A percentile compares a stretch with the other conserved stretches of the same genome.
Conservation (phyloP, 2,113 vertebrate genomes). For the Silurus glanis region DNA sequence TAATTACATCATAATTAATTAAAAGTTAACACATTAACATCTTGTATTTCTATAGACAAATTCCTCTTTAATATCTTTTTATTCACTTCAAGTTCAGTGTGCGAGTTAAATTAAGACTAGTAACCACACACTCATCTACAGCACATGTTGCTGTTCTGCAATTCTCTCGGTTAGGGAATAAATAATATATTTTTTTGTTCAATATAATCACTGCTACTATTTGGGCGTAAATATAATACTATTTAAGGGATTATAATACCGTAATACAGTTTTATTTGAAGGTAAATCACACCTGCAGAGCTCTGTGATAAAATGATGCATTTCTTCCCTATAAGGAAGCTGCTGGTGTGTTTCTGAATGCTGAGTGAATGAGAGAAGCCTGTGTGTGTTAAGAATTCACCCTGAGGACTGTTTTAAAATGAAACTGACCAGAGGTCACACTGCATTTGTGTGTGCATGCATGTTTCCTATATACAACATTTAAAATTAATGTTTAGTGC, state of each 20-base stretch:
- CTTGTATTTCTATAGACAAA: background rate
- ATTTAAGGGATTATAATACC: background rate
- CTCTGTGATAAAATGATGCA: background rate
- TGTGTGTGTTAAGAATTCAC: background rate
- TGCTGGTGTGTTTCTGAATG: constrained; percentile 61
- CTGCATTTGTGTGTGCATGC: background rate
- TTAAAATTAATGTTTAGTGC: too few species aligned
- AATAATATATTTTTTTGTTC: background rate
- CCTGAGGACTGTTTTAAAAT: constrained; percentile 9
- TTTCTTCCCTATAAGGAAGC: constrained; percentile 54
- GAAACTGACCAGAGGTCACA: background rate
- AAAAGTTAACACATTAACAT: too few species aligned
- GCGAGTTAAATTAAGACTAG: background rate
- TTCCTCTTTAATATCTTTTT: background rate
- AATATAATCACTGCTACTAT: background rate
- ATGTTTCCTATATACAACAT: background rate
- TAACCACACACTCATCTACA: background rate
- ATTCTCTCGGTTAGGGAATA: background rate
- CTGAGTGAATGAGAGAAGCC: background rate
- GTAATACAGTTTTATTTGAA: background rate
- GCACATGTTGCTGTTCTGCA: background rate
- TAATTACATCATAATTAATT: background rate
- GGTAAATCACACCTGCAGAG: background rate
- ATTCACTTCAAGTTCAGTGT: background rate
- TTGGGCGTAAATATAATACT: background rate